phyloP scores from a whole-genome alignment of 2,888 invertebrate genomes.

The Sesia bembeciformis region DNA sequence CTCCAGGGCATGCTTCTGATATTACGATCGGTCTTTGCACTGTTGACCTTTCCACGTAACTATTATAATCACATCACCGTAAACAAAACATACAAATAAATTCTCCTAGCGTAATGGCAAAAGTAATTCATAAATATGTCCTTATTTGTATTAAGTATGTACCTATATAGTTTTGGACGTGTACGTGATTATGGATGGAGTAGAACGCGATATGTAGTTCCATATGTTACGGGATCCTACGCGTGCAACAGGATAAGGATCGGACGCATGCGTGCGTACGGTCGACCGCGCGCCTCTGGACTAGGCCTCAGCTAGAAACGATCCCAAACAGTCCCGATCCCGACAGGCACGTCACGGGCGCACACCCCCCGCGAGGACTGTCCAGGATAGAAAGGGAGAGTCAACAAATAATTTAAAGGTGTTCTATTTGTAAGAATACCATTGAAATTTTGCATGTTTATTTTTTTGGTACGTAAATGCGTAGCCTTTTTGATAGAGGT shows the following conservation, averaged over 20 bases:
- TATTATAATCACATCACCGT: background rate
- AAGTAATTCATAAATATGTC: background rate
- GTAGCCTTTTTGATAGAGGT: too few species aligned
- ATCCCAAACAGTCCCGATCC: constrained; percentile 25
- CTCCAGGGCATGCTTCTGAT: constrained; percentile 53
- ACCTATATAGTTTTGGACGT: background rate
- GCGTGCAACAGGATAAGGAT: constrained; percentile 41
- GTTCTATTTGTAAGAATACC: too few species aligned
- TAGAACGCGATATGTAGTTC: background rate
- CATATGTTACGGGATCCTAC: background rate
- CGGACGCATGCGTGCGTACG: constrained; percentile 49
- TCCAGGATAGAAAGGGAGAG: constrained; percentile 15
- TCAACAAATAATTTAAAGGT: too few species aligned
- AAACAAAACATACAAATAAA: background rate
- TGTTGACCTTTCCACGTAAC: constrained; percentile 26
- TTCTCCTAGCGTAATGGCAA: background rate
- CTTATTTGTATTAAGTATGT: background rate
- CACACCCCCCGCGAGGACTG: constrained; percentile 15
- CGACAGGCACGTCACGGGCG: background rate
- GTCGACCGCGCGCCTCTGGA: constrained; percentile 34
- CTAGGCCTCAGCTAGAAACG: constrained; percentile 13
- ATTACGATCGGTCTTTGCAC: constrained; percentile 25
- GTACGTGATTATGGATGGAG: background rate
- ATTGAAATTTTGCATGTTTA: too few species aligned
- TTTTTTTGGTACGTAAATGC: too few species aligned